phyloP scores from a whole-genome alignment of 2,113 vertebrate genomes.

The Barbus barbus region DNA sequence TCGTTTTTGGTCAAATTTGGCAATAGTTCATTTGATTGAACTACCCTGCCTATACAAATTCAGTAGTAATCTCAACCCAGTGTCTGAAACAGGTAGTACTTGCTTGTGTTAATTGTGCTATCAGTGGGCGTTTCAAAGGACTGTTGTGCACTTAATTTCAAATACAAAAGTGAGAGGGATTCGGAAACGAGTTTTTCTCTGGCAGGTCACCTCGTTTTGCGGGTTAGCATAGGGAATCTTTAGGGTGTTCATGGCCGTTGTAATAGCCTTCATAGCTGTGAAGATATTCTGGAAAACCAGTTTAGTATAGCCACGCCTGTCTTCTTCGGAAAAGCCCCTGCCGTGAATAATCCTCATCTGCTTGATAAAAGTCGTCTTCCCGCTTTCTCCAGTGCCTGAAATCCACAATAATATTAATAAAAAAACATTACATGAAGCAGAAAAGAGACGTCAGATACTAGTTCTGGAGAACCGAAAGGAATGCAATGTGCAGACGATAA shows the following conservation, averaged over 20 bases:
- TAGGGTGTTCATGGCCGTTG: conserved; percentile 78
- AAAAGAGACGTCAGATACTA: not conserved
- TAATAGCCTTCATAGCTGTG: conserved; percentile 78
- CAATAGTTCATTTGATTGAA: too few relatives aligned
- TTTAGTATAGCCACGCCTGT: conserved; percentile 78
- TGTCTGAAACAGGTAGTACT: not conserved
- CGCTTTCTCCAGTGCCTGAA: conserved; percentile 88
- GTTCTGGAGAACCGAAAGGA: not conserved
- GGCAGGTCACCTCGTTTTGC: conserved; percentile 76
- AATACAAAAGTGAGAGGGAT: not conserved
- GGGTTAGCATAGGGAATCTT: conserved; percentile 77
- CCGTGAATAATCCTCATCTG: conserved; percentile 93
- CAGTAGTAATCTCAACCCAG: not conserved
- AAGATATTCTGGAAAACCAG: conserved; percentile 88
- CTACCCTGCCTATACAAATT: not conserved
- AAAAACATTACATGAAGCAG: not conserved
- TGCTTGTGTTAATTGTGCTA: not conserved
- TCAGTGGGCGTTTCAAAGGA: not conserved
- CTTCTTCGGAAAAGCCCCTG: conserved; percentile 83
- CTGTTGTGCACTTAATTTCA: not conserved
- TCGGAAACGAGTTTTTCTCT: not conserved
- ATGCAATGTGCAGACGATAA: not conserved
- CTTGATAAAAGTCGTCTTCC: conserved; percentile 91
- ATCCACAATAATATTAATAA: not conserved
- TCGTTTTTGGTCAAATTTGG: too few relatives aligned